Conservation (phyloP, 2,113 vertebrate species). For the Silurus asotus region DNA sequence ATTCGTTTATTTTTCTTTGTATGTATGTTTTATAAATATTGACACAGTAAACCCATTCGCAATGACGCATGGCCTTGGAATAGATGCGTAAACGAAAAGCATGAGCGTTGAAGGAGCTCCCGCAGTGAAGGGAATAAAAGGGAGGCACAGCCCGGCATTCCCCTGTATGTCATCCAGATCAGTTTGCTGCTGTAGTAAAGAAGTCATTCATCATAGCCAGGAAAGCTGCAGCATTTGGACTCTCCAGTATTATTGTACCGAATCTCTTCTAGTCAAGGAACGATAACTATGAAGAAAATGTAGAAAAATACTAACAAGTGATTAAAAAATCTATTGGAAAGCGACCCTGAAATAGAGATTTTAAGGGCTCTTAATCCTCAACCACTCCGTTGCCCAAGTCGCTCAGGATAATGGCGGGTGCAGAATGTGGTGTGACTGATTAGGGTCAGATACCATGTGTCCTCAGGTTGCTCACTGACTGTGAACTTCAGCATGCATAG, state of each 20-base stretch:
- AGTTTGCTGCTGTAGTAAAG: conserved; percentile 20
- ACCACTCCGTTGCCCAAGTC: no score
- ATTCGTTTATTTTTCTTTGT: no score
- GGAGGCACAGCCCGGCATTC: conserved; percentile 19
- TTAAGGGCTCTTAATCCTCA: no score
- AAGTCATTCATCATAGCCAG: conserved; percentile 35
- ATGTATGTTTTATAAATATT: background rate
- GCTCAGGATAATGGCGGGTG: no score
- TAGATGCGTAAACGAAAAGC: background rate
- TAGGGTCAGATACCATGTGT: no score
- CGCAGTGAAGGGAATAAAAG: conserved; percentile 13
- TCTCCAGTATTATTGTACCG: background rate
- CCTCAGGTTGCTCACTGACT: background rate
- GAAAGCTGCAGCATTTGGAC: background rate
- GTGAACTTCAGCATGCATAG: background rate
- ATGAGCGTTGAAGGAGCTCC: conserved; percentile 6
- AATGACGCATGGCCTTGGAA: background rate
- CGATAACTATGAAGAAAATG: background rate
- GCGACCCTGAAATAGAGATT: background rate
- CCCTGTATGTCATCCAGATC: conserved; percentile 42
- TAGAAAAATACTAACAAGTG: background rate
- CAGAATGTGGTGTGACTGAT: no score
- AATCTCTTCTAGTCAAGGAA: conserved; percentile 19
- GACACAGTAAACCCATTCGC: background rate
- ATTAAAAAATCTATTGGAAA: conserved; percentile 3